Evolutionary conservation across 2,888 invertebrate species (phyloP).

Genomic region (Linnaemya vulpina): DNA sequence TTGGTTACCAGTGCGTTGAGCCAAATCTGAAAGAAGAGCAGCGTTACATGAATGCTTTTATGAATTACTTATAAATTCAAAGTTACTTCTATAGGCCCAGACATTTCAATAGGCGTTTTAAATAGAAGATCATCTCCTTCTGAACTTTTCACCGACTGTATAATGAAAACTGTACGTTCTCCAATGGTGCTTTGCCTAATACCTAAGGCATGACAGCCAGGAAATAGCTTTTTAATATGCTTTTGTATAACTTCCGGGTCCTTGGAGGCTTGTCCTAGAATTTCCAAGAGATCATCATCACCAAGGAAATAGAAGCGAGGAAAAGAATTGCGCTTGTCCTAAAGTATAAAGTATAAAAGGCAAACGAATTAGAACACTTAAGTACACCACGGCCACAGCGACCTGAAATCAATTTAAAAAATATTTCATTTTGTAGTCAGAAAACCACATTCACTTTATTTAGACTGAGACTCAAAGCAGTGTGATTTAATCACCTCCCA

Average conservation of each 20-base stretch:
- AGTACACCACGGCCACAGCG: too few species aligned
- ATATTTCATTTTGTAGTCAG: too few species aligned
- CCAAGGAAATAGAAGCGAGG: constrained; percentile 98
- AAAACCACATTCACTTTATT: too few species aligned
- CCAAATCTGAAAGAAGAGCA: constrained; percentile 76
- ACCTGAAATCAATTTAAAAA: too few species aligned
- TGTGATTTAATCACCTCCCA: too few species aligned
- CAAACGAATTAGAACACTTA: too few species aligned
- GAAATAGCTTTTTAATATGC: constrained; percentile 98
- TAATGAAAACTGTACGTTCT: constrained; percentile 75
- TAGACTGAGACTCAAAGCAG: too few species aligned
- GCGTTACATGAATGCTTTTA: background rate
- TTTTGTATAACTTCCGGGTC: constrained; percentile 92
- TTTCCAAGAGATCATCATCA: constrained; percentile 98
- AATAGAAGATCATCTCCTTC: constrained; percentile 80
- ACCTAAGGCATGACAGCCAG: constrained; percentile 91
- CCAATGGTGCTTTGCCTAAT: constrained; percentile 82
- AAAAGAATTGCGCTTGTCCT: constrained; percentile 97
- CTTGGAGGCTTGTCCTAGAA: constrained; percentile 96
- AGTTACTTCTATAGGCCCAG: constrained; percentile 80
- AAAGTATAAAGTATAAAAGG: background rate
- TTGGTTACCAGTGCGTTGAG: constrained; percentile 88
- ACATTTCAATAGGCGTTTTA: constrained; percentile 78
- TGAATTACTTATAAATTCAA: background rate
- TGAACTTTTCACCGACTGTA: constrained; percentile 84